Evolutionary conservation across 2,113 vertebrate genomes (phyloP), one percentile per base, ranked within the genome.

Genomic region (Hipposideros armiger): DNA sequence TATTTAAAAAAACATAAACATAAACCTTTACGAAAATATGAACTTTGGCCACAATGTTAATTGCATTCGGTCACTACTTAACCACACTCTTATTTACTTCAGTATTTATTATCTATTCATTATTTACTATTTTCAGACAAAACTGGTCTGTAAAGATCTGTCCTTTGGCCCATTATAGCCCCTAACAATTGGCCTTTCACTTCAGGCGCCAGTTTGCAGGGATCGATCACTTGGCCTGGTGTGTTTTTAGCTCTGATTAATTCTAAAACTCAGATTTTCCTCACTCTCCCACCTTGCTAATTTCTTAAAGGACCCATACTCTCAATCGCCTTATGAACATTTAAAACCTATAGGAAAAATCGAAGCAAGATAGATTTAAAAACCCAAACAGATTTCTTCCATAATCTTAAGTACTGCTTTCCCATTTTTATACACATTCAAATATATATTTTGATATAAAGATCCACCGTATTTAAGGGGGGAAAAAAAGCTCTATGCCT

Each of bases 351-450:
- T 4, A 85, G 80, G 50, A 66, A 91, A 92, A 94, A 42, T 60
- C 10, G 91, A 93, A 95, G 70, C 16, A 83, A 97, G 89, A 94
- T 95, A 70, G 70, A 86, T 11, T 93, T 5, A 13, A 60, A 97
- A 95, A 58, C 30, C 47, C n/a, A 60, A 77, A 94, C 17, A 64
- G 13, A 70, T 70, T 47, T 96, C 45, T 82, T 47, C 28, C 26
- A 19, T 72, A 67, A 81, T 56, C 9, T 74, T 72, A 67, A 85
- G 16, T 64, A 54, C 22, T 66, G 5, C n/a, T 90, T 87, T 92
- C 78, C 26, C 7, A 64, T 70, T 40, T 83, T 87, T 66, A 78
- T 36, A 50, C 52, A 90, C 24, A 90, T 28, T 73, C 42, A 80
- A 32, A 69, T 80, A 66, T 76, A 5, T 84, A 19, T 77, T 67